Conservation (phyloP, 2,888 invertebrate species). For the Quadroppia sp. region DNA sequence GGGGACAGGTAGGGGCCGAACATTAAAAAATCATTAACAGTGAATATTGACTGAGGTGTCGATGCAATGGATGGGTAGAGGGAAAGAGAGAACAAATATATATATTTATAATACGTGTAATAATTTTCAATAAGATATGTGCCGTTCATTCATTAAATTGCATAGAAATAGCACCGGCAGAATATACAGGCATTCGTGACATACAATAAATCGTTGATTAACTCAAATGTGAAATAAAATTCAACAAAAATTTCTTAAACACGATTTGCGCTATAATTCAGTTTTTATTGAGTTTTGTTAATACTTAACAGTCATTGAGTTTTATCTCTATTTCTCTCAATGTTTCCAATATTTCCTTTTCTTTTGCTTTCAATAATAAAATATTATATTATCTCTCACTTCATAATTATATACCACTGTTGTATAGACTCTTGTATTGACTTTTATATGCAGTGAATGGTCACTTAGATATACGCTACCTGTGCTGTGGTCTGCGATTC, state of each 20-base stretch:
- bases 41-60: not conserved
- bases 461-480: not conserved
- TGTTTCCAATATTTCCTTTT: not conserved
- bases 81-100: not conserved
- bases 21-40: slow-evolving; percentile 33
- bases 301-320: not conserved
- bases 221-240: slow-evolving; percentile 1
- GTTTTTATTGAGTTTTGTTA: not conserved
- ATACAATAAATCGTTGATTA: slow-evolving; percentile 16
- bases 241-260: not conserved
- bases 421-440: not conserved
- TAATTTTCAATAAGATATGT: slow-evolving; percentile 11
- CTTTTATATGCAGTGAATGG: slow-evolving; percentile 4
- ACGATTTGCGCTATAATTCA: slow-evolving; percentile 19
- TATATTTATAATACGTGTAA: not conserved
- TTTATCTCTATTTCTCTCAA: not conserved
- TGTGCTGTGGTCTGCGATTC: not conserved
- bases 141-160: not conserved
- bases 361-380: not conserved
- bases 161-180: not conserved
- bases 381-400: not conserved
- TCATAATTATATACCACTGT: not conserved
- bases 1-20: not conserved
- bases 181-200: not conserved
- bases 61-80: not conserved